Evolutionary conservation across 2,797 vertebrate species (phyloP).

Genomic region (Bryconaethiops microstoma): DNA sequence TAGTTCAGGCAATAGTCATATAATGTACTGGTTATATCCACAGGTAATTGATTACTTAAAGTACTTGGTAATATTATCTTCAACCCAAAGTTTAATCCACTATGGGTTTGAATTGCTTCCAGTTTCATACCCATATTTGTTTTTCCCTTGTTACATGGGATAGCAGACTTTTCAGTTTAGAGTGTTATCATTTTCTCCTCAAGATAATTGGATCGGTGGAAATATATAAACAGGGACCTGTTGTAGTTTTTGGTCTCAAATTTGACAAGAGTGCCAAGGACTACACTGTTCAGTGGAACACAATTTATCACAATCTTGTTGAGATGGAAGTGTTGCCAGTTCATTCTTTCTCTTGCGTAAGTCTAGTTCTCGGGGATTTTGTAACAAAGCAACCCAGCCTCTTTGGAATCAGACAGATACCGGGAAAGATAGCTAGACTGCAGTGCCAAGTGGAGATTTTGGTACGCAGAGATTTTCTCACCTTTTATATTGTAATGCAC

Average conservation of each 20-base stretch:
- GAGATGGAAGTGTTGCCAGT: neutral
- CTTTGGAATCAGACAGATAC: no score
- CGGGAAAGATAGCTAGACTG: no score
- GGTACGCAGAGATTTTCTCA: neutral
- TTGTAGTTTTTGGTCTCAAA: neutral
- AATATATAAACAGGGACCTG: neutral
- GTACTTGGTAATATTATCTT: no score
- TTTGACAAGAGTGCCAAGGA: neutral
- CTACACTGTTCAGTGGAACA: neutral
- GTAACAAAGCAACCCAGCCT: no score
- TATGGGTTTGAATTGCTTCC: neutral
- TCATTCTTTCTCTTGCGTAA: neutral
- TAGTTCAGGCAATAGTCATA: no score
- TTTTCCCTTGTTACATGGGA: neutral
- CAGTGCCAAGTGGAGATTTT: neutral
- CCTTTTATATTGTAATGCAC: neutral
- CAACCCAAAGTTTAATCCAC: no score
- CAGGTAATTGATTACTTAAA: no score
- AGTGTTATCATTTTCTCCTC: neutral
- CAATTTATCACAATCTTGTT: neutral
- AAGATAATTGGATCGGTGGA: neutral
- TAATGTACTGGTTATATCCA: no score
- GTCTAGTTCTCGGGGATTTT: no score
- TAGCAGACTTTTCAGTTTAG: neutral
- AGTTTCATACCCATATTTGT: neutral